A percentile compares a stretch with the other conserved stretches of the same genome.
Evolutionary conservation across 1,140 invertebrate genomes (phyloP).

Genomic region (Ditylenchus dipsaci): DNA sequence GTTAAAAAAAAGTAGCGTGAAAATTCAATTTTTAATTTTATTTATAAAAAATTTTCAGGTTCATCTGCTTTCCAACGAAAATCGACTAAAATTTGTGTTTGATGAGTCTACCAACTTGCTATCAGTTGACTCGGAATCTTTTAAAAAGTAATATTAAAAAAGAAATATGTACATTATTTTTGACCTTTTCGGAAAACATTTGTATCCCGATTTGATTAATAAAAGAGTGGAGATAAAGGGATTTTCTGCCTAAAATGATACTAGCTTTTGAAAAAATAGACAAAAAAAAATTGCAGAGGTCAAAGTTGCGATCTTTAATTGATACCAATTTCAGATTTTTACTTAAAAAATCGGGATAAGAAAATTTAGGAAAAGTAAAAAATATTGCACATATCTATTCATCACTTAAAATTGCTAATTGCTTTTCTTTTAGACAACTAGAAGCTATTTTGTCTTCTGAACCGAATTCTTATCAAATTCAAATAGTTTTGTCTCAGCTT

Average conservation of each 20-base stretch:
- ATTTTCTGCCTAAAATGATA: no score
- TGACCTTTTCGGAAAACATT: no score
- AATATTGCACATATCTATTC: background rate
- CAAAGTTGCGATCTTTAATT: no score
- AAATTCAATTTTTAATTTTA: slow-evolving; percentile 1
- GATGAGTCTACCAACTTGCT: background rate
- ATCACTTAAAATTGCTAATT: background rate
- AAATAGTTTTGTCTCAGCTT: background rate
- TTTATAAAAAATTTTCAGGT: background rate
- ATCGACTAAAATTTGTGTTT: slow-evolving; percentile 2
- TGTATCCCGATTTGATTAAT: background rate
- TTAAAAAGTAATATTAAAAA: slow-evolving; percentile 3
- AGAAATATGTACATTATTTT: no score
- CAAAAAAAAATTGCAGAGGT: no score
- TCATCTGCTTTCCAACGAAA: background rate
- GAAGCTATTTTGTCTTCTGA: background rate
- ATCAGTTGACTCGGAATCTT: background rate
- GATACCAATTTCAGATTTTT: no score
- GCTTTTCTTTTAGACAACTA: background rate
- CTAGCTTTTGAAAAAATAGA: no score
- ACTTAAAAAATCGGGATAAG: background rate
- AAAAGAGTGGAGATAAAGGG: background rate
- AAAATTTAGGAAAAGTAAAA: background rate
- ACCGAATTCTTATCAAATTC: background rate
- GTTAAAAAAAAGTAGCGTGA: no score